Conservation (phyloP, 1,140 invertebrate species). For the Sycobia sp. region DNA sequence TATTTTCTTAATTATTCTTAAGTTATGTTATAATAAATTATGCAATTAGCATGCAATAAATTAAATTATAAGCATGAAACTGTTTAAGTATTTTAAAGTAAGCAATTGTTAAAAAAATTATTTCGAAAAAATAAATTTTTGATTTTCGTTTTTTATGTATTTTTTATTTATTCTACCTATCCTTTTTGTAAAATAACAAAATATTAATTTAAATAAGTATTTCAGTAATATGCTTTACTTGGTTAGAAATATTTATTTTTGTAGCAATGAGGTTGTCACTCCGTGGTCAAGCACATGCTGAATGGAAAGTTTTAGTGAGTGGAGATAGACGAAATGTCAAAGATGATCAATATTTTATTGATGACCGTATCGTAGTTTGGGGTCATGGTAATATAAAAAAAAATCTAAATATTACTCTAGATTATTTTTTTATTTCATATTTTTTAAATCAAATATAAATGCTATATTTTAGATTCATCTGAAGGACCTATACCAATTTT, state of each 20-base stretch:
- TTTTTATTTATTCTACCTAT: too few species aligned
- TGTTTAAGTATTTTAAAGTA: too few species aligned
- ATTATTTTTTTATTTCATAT: neutral
- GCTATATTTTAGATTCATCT: slow-evolving; percentile 62
- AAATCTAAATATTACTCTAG: neutral
- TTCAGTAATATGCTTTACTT: too few species aligned
- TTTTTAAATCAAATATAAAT: neutral
- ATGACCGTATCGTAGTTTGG: slow-evolving; percentile 78
- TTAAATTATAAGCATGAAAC: neutral
- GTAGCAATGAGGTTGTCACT: slow-evolving; percentile 76
- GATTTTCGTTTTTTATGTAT: too few species aligned
- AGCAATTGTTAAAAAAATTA: too few species aligned
- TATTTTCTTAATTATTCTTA: too few species aligned
- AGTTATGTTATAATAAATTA: too few species aligned
- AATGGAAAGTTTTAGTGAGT: slow-evolving; percentile 82
- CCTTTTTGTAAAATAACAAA: neutral
- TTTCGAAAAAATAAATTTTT: too few species aligned
- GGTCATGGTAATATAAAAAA: slow-evolving; percentile 69
- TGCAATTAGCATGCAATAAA: too few species aligned
- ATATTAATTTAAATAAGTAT: neutral
- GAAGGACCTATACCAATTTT: slow-evolving; percentile 76
- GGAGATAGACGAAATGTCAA: slow-evolving; percentile 78
- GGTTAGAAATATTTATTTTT: slow-evolving; percentile 13
- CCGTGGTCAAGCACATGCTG: slow-evolving; percentile 78
- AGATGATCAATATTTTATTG: slow-evolving; percentile 83